Evolutionary conservation across 2,888 invertebrate species (phyloP).

Genomic region (Gymnosoma rotundatum): DNA sequence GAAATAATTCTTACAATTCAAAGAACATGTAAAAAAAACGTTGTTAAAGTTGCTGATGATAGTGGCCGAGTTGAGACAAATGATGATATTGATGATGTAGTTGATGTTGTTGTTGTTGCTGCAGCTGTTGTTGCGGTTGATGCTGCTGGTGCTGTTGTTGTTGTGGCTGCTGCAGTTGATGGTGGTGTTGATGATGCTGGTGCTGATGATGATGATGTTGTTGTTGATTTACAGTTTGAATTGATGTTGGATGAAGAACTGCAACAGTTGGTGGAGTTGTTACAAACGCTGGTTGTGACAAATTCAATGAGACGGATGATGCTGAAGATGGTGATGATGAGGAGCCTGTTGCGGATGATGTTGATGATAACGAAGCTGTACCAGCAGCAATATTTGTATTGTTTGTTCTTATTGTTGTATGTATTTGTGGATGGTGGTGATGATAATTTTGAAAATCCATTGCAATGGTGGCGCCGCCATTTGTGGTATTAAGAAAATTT

Average conservation of each 20-base stretch:
- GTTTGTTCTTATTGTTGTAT: conserved; percentile 69
- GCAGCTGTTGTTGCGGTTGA: conserved; percentile 47
- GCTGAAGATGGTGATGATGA: conserved; percentile 52
- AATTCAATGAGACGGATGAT: conserved; percentile 62
- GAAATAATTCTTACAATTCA: conserved; percentile 67
- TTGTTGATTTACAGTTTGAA: conserved; percentile 42
- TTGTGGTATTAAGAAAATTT: conserved; percentile 57
- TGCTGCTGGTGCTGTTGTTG: conserved; percentile 38
- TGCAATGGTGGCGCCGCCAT: conserved; percentile 32
- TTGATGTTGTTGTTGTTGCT: conserved; percentile 61
- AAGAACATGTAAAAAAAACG: conserved; percentile 68
- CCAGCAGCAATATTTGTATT: conserved; percentile 71
- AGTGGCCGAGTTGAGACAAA: conserved; percentile 63
- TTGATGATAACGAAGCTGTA: conserved; percentile 70
- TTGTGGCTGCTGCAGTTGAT: neutral
- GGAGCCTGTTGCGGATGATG: conserved; percentile 51
- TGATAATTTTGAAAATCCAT: conserved; percentile 66
- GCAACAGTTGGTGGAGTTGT: conserved; percentile 39
- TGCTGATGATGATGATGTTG: conserved; percentile 30
- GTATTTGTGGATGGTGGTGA: conserved; percentile 69
- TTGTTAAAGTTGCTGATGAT: conserved; percentile 71
- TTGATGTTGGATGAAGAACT: conserved; percentile 39
- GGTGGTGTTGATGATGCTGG: conserved; percentile 21
- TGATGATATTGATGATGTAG: conserved; percentile 62
- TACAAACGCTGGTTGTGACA: conserved; percentile 47